Evolutionary conservation across 2,888 invertebrate genomes (phyloP).

Genomic region (Ophion obscuratus): DNA sequence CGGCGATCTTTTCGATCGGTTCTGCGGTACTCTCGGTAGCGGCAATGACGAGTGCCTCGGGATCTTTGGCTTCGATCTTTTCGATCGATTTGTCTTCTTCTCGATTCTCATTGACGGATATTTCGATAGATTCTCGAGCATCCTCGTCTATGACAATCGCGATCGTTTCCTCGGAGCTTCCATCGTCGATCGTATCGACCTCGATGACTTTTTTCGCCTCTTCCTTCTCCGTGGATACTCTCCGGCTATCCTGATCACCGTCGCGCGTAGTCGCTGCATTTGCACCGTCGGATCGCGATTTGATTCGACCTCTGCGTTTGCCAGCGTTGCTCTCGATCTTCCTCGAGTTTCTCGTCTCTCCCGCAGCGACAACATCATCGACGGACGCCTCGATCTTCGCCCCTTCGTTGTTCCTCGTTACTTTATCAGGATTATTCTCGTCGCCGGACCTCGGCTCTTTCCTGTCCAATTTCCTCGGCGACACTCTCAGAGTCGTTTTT

Average conservation of each 20-base stretch:
- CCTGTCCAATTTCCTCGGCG: conserved; percentile 73
- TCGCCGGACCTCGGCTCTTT: conserved; percentile 47
- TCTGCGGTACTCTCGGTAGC: not conserved
- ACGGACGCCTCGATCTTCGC: not conserved
- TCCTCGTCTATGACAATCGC: not conserved
- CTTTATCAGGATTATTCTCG: conserved; percentile 36
- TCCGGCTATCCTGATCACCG: conserved; percentile 37
- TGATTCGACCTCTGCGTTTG: conserved; percentile 58
- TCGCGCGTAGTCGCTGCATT: conserved; percentile 30
- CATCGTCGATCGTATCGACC: not conserved
- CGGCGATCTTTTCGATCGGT: conserved; percentile 22
- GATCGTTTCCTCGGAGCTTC: conserved; percentile 12
- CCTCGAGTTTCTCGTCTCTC: conserved; percentile 23
- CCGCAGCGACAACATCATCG: not conserved
- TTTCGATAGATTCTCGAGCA: conserved; percentile 39
- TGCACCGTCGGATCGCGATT: conserved; percentile 49
- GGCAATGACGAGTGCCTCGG: not conserved
- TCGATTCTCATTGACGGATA: conserved; percentile 24
- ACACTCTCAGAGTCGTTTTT: conserved; percentile 72
- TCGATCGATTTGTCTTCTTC: conserved; percentile 18
- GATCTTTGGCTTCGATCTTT: not conserved
- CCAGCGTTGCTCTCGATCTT: conserved; percentile 48
- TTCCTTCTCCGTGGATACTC: conserved; percentile 32
- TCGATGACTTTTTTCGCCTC: not conserved
- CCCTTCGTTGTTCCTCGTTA: conserved; percentile 19